Evolutionary conservation across 2,113 vertebrate genomes (phyloP).

Genomic region (Carassius carassius): DNA sequence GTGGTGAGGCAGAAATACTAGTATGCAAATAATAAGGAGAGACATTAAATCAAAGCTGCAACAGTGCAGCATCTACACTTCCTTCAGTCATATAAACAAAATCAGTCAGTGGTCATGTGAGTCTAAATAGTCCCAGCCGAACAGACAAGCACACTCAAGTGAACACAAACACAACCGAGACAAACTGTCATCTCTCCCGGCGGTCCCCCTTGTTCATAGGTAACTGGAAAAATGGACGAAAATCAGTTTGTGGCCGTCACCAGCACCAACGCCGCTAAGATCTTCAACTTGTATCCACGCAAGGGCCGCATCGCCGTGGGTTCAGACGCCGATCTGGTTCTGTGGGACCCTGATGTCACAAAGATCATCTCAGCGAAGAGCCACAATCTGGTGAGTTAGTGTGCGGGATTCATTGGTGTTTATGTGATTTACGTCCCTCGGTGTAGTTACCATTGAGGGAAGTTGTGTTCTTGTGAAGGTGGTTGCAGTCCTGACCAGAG

Average conservation of each 20-base stretch:
- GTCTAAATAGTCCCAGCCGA: conserved; percentile 3
- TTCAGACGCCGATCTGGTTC: conserved; percentile 92
- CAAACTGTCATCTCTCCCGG: not conserved
- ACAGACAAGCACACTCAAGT: not conserved
- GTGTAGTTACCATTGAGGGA: not conserved
- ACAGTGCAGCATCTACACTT: not conserved
- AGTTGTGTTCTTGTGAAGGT: conserved; percentile 1
- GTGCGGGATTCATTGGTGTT: not conserved
- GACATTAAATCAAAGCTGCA: not conserved
- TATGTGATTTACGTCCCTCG: not conserved
- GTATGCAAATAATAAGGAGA: not conserved
- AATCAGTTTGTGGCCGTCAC: conserved; percentile 98
- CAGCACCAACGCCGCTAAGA: conserved; percentile 97
- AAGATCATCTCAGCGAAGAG: conserved; percentile 98
- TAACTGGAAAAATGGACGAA: conserved; percentile 98
- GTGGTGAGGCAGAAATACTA: conserved; percentile 80
- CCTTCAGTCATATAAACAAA: not conserved
- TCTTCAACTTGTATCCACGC: conserved; percentile 96
- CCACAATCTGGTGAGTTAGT: conserved; percentile 87
- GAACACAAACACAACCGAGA: not conserved
- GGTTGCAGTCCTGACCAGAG: not conserved
- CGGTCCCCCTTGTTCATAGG: conserved; percentile 71
- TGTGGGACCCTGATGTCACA: conserved; percentile 93
- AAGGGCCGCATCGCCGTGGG: conserved; percentile 97
- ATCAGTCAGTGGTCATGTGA: not conserved